Evolutionary conservation across 2,888 invertebrate species (phyloP).

Genomic region (Hydraecia micacea): DNA sequence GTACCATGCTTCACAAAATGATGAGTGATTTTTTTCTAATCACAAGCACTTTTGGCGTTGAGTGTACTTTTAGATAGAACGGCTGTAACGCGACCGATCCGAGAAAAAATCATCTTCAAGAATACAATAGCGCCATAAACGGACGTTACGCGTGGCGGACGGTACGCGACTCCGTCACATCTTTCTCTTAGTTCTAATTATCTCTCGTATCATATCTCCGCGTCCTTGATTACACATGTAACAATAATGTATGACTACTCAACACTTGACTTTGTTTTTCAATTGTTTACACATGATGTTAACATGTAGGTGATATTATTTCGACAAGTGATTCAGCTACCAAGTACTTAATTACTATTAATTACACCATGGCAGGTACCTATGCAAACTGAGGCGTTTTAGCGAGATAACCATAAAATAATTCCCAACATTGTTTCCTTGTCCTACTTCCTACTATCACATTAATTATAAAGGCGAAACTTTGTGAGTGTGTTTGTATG

Average conservation of each 20-base stretch:
- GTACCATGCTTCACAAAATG: no score
- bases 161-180: no score
- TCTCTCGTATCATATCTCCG: neutral
- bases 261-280: slow-evolving; percentile 21
- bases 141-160: no score
- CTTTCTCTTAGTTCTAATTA: no score
- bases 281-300: neutral
- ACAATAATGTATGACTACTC: neutral
- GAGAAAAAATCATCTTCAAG: no score
- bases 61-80: no score
- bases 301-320: slow-evolving; percentile 8
- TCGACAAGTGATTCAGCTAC: neutral
- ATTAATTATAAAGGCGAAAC: no score
- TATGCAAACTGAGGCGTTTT: neutral
- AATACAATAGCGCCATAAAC: no score
- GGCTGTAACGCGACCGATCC: no score
- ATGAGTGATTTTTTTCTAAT: no score
- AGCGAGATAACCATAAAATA: neutral
- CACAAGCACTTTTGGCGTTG: no score
- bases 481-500: no score
- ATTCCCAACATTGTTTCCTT: neutral
- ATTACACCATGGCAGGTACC: neutral
- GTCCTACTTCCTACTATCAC: neutral
- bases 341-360: neutral
- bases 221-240: neutral